phyloP scores from a whole-genome alignment of 2,888 invertebrate genomes.

The Orchestes rusci region DNA sequence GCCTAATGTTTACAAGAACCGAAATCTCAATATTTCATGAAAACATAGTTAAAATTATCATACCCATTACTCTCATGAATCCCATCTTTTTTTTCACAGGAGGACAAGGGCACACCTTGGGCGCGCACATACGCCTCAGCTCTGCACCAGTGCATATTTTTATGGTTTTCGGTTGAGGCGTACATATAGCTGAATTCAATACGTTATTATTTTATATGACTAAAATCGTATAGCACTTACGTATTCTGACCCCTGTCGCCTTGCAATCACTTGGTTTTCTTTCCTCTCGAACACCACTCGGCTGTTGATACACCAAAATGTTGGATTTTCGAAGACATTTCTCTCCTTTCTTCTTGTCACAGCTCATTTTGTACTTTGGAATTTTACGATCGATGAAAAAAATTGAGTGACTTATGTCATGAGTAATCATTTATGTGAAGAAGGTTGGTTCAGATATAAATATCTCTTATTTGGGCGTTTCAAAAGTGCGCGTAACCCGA shows the following conservation, averaged over 20 bases:
- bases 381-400: too few relatives aligned
- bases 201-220: neutral
- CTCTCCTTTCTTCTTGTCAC: conserved; percentile 34
- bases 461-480: too few relatives aligned
- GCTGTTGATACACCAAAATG: conserved; percentile 31
- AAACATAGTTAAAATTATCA: too few relatives aligned
- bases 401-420: too few relatives aligned
- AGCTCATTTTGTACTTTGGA: too few relatives aligned
- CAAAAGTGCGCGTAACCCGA: too few relatives aligned
- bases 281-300: conserved; percentile 23
- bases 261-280: conserved; percentile 12
- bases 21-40: too few relatives aligned
- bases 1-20: too few relatives aligned
- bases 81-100: conserved; percentile 23
- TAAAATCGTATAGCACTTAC: conserved; percentile 11
- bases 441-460: too few relatives aligned
- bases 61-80: conserved; percentile 16
- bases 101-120: conserved; percentile 38
- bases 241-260: conserved; percentile 10
- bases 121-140: conserved; percentile 37
- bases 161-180: conserved; percentile 35
- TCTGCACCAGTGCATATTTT: conserved; percentile 42
- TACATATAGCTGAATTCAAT: conserved; percentile 31
- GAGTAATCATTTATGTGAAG: too few relatives aligned
- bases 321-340: conserved; percentile 33